These are phyloP conservation scores for Pelecanoides urinatrix DNA, from an alignment of 2,113 vertebrate species.

Conservation along the genomic window DNA sequence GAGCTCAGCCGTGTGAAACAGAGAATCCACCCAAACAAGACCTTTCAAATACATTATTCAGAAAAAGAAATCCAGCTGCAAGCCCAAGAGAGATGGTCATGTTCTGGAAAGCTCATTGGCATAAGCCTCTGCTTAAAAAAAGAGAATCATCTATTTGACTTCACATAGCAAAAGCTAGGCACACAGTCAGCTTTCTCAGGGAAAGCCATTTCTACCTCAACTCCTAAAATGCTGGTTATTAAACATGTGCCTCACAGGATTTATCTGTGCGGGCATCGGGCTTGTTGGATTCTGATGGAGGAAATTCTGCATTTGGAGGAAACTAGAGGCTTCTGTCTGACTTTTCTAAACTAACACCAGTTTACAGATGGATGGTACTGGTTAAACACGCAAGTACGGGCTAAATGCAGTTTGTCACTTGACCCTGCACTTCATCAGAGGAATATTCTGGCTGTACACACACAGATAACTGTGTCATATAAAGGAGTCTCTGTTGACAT, in stretches of 20 bases:
- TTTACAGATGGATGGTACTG: background rate
- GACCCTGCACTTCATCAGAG: background rate
- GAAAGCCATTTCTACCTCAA: background rate
- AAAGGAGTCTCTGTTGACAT: background rate
- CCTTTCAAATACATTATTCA: background rate
- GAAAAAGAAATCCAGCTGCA: background rate
- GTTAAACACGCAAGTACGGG: background rate
- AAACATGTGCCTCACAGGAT: background rate
- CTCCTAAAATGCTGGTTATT: background rate
- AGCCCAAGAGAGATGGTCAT: background rate
- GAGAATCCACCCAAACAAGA: background rate
- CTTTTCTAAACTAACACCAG: background rate
- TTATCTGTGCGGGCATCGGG: fast-evolving
- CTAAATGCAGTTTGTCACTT: background rate
- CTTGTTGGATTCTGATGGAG: background rate
- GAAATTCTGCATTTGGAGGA: background rate
- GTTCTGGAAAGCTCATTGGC: background rate
- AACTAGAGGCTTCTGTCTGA: background rate
- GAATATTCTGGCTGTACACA: background rate
- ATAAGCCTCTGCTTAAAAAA: background rate
- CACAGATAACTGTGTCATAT: background rate
- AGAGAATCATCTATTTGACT: background rate
- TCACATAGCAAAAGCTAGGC: background rate
- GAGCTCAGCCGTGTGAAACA: background rate
- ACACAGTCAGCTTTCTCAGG: fast-evolving